Base-by-base conservation (phyloP, 2,797 vertebrate species). In the Falco peregrinus region DNA sequence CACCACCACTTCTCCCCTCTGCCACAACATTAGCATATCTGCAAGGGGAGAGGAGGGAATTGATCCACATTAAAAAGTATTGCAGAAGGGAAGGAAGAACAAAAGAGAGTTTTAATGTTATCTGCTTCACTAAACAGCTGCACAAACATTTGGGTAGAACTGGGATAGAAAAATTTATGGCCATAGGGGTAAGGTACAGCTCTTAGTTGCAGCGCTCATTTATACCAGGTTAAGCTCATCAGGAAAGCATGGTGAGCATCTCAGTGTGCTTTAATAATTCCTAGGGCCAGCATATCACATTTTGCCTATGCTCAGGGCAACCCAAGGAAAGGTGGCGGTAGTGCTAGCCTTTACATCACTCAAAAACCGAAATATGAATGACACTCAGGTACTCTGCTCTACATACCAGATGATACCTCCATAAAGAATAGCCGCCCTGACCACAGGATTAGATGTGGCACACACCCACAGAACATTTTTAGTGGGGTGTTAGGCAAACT, bases 301-400 rank as follows among this genome's bases (percentile, higher is more conserved):
- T 51, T 28, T 43, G 65, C 53, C 41, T 18, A 19, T 4, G 25
- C 37, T 65, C 33, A 73, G 43, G 20, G 37, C 33, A 84, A 47
- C n/a, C 10, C 16, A 73, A 63, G 31, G 45, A 59, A 80, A 54
- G 20, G 18, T 0, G 76, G 59, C 11, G 9, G 10, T 15, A 35
- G 11, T 29, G 47, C 31, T 47, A 53, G 71, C 25, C 53, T 94
- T 57, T 54, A 41, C 6, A 41, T 48, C 6, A 56, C 33, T 47
- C 22, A 29, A 8, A 67, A 56, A n/a, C 13, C 5, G 10, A 68
- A 93, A 68, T 7, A 29, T 0, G 1, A 80, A 33, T 0, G 2
- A 59, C 22, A 28, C 9, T 53, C 10, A 50, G 14, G 25, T 39
- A 39, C 68, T 65, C 22, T 16, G 59, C 24, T 67, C 59, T 48